Evolutionary conservation across 1,140 invertebrate species (phyloP).

Genomic region (Zaprionus kolodkinae): DNA sequence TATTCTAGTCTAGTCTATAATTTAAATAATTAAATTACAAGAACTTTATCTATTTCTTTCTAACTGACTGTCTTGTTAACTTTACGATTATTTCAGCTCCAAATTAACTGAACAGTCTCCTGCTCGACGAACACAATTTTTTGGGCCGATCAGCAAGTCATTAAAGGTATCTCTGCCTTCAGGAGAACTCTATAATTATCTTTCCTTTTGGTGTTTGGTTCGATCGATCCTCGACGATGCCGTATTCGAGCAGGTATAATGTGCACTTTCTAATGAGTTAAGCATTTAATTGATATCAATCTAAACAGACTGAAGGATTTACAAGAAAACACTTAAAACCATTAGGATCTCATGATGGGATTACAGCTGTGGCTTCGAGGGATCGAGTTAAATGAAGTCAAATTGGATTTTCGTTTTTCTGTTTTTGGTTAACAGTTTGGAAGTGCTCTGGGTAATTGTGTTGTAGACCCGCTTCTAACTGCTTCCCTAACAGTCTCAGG

Average conservation of each 20-base stretch:
- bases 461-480: conserved; percentile 32
- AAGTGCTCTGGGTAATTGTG: conserved; percentile 34
- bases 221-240: conserved; percentile 1
- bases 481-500: conserved; percentile 37
- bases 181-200: conserved; percentile 12
- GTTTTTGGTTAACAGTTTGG: too few species aligned
- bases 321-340: conserved; percentile 21
- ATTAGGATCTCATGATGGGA: conserved; percentile 26
- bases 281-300: conserved; percentile 56
- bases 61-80: neutral
- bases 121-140: neutral
- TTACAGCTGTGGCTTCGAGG: conserved; percentile 46
- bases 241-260: neutral
- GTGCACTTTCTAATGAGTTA: conserved; percentile 42
- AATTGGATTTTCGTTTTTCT: neutral
- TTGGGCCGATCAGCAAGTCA: neutral
- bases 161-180: neutral
- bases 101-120: neutral
- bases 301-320: conserved; percentile 30
- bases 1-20: neutral
- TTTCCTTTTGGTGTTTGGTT: neutral
- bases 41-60: neutral
- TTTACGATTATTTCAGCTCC: neutral
- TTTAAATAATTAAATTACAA: neutral
- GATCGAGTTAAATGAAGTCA: conserved; percentile 15